Evolutionary conservation across 2,113 vertebrate genomes (phyloP).

Genomic region (Platichthys stellatus): DNA sequence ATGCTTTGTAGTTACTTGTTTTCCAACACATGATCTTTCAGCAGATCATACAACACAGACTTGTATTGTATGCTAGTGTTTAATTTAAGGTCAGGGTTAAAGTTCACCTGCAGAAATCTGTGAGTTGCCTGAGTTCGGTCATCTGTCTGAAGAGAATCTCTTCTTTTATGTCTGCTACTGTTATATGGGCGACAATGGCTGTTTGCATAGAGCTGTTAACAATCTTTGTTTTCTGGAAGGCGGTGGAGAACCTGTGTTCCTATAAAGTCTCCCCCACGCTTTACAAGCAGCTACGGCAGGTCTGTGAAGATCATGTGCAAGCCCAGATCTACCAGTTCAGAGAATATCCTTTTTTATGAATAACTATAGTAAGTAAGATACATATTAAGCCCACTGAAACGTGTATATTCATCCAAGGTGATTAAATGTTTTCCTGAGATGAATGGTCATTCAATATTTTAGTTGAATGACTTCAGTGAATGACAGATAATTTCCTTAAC

Average conservation of each 20-base stretch:
- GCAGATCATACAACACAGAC: too few species aligned
- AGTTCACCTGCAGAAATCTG: too few species aligned
- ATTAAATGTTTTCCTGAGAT: background rate
- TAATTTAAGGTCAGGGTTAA: too few species aligned
- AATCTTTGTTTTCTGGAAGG: conserved; percentile 75
- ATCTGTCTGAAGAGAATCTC: background rate
- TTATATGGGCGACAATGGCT: background rate
- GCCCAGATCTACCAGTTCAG: conserved; percentile 97
- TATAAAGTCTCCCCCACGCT: conserved; percentile 99
- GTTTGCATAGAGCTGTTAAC: background rate
- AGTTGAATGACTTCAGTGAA: background rate
- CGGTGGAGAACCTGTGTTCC: conserved; percentile 98
- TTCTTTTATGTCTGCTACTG: background rate
- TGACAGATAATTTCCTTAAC: conserved; percentile 79
- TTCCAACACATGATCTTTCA: too few species aligned
- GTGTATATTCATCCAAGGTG: too few species aligned
- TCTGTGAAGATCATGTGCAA: conserved; percentile 99
- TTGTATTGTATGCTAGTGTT: too few species aligned
- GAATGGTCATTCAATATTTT: background rate
- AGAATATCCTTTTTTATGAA: conserved; percentile 84
- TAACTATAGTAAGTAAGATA: too few species aligned
- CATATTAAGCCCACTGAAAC: too few species aligned
- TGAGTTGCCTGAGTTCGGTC: background rate
- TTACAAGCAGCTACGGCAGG: conserved; percentile 96
- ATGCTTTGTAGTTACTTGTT: background rate